phyloP scores from a whole-genome alignment of 2,888 invertebrate species.

The Girardia tigrina region DNA sequence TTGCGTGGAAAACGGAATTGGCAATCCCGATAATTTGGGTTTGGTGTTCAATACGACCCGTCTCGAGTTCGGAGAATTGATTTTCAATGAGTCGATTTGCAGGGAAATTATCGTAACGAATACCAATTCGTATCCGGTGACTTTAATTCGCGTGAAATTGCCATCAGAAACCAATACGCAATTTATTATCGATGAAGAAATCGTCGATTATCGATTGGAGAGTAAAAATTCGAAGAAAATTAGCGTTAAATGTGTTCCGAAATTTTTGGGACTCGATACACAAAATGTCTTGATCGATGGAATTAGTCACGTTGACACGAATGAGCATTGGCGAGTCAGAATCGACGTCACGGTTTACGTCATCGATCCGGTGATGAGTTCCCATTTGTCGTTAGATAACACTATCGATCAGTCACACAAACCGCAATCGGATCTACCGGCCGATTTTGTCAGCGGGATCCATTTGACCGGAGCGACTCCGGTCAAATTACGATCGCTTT shows the following conservation, averaged over 20 bases:
- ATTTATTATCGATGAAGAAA: background rate
- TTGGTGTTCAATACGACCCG: background rate
- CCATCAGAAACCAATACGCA: constrained; percentile 1
- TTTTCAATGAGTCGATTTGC: background rate
- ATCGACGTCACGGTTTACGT: background rate
- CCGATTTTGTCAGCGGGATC: no score
- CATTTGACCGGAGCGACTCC: background rate
- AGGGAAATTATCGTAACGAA: background rate
- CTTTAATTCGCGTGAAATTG: background rate
- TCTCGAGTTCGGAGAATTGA: background rate
- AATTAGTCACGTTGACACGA: background rate
- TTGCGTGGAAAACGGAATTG: background rate
- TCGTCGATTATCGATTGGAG: no score
- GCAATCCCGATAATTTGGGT: background rate
- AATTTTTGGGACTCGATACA: background rate
- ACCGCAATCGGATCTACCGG: background rate
- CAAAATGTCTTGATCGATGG: background rate
- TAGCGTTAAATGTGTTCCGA: background rate
- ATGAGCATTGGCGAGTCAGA: background rate
- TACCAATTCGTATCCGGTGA: background rate
- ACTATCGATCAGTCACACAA: no score
- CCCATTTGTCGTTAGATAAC: background rate
- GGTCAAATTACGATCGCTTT: background rate
- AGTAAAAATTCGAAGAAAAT: background rate
- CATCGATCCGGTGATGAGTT: background rate